These are phyloP conservation scores for Cardiocondyla obscurior DNA, from an alignment of 1,140 invertebrate genomes.

Conservation along the genomic window DNA sequence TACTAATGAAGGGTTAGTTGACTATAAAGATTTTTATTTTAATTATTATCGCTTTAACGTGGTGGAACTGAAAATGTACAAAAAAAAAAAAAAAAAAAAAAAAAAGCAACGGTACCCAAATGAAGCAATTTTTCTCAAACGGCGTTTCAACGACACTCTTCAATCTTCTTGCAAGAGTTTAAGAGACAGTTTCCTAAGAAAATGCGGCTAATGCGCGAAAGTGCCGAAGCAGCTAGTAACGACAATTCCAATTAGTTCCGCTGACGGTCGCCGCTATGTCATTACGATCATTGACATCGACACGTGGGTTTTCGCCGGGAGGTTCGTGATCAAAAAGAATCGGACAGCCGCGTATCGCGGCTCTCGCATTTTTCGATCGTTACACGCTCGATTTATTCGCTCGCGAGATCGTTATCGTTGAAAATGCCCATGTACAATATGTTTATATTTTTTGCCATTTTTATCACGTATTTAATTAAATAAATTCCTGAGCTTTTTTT, in stretches of 20 bases:
- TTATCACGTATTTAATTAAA: not conserved
- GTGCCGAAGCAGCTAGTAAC: conserved; percentile 56
- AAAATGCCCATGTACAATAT: not conserved
- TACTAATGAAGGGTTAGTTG: too few relatives aligned
- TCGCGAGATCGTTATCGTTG: not conserved
- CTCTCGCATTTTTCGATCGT: not conserved
- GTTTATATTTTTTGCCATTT: too few relatives aligned
- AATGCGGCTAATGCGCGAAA: conserved; percentile 70
- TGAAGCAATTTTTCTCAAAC: conserved; percentile 15
- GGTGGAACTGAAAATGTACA: too few relatives aligned
- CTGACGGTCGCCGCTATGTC: conserved; percentile 54
- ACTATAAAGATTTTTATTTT: not conserved
- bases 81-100: too few relatives aligned
- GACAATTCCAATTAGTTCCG: conserved; percentile 68
- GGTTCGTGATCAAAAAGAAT: not conserved
- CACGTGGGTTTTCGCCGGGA: conserved; percentile 61
- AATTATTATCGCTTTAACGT: conserved; percentile 7
- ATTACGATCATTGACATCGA: conserved; percentile 62
- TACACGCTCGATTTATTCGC: not conserved
- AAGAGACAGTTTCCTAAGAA: conserved; percentile 52
- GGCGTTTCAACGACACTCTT: not conserved
- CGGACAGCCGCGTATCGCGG: not conserved
- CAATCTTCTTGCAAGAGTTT: conserved; percentile 26
- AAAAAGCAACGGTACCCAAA: not conserved
- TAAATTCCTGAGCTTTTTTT: not conserved